Evolutionary conservation across 2,113 vertebrate genomes (phyloP).

Genomic region (Menura novaehollandiae): DNA sequence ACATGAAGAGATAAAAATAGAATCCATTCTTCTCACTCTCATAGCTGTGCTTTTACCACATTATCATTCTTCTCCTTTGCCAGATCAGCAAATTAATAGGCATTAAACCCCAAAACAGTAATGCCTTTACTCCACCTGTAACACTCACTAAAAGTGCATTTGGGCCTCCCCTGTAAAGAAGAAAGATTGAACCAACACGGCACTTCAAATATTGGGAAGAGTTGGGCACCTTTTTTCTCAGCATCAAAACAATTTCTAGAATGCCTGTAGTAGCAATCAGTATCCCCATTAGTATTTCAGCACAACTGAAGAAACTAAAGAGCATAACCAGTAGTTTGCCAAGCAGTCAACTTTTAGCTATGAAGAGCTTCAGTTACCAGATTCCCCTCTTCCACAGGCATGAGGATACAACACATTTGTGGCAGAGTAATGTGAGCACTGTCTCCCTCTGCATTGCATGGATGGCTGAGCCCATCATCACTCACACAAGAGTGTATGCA

Average conservation of each 20-base stretch:
- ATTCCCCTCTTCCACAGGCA: not conserved
- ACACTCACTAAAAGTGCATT: not conserved
- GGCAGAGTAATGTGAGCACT: not conserved
- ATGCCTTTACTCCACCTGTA: not conserved
- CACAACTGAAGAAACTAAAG: not conserved
- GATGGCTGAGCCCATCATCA: not conserved
- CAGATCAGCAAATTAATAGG: not conserved
- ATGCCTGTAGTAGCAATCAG: not conserved
- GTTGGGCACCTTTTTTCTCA: not conserved
- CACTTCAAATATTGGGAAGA: not conserved
- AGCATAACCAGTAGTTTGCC: not conserved
- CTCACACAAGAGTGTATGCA: not conserved
- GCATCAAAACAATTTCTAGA: not conserved
- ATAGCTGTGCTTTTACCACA: not conserved
- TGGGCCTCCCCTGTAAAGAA: not conserved
- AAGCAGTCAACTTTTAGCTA: not conserved
- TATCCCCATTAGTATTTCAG: not conserved
- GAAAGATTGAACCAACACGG: not conserved
- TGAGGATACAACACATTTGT: slow-evolving; percentile 37
- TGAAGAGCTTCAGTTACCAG: not conserved
- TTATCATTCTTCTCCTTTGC: not conserved
- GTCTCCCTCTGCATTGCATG: not conserved
- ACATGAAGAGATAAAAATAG: not conserved
- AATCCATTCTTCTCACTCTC: not conserved
- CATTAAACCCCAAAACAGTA: not conserved